These are phyloP conservation scores for Halisarca cf. caerulea DNA, from an alignment of 37 sponge, comb jelly and placozoan species.

Conservation along the genomic window DNA sequence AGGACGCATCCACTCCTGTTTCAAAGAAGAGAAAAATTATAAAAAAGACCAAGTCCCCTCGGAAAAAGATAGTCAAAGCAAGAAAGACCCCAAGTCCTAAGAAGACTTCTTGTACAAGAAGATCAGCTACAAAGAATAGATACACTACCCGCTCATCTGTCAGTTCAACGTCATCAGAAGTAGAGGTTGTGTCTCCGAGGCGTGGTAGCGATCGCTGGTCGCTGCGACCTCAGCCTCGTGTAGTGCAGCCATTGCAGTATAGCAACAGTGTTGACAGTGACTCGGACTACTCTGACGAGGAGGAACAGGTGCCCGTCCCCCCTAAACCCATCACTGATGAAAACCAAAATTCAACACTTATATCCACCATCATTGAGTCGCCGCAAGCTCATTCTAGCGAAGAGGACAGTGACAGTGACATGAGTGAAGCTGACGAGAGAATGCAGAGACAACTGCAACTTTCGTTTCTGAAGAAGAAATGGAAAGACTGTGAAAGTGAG, in stretches of 20 bases:
- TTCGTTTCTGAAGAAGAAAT: background rate
- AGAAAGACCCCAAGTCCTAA: background rate
- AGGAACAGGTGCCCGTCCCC: no score
- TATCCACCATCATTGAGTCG: no score
- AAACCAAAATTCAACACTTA: no score
- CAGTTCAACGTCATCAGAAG: no score
- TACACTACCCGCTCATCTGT: background rate
- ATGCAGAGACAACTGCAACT: background rate
- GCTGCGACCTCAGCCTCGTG: background rate
- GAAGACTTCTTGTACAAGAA: background rate
- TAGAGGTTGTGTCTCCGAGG: background rate
- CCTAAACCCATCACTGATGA: no score
- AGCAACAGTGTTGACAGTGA: background rate
- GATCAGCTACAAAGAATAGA: background rate
- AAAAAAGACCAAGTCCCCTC: background rate
- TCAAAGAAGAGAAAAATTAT: background rate
- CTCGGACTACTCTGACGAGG: background rate
- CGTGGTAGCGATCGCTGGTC: conserved; percentile 1
- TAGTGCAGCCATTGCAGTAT: background rate
- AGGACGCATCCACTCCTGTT: background rate
- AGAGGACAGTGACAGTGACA: conserved; percentile 2
- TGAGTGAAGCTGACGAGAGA: background rate
- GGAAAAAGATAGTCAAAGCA: background rate
- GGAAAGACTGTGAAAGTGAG: background rate
- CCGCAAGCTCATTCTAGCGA: background rate